These are phyloP conservation scores for Drosophila lowei DNA, from an alignment of 1,140 invertebrate species.

Conservation along the genomic window DNA sequence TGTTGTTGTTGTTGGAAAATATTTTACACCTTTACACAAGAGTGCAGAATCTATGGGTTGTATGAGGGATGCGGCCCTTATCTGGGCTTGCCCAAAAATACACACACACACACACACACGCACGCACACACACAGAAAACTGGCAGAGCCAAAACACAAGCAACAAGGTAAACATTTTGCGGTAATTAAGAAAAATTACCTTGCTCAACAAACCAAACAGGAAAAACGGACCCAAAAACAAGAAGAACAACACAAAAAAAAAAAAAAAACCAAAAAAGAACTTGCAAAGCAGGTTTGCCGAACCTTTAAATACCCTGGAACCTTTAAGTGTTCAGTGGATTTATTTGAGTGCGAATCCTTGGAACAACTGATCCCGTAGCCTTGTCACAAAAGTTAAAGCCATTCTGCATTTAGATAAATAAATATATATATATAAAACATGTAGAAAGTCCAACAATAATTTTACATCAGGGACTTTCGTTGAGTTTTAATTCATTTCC, in stretches of 20 bases:
- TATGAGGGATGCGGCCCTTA: constrained; percentile 58
- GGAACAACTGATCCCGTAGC: too few relatives aligned
- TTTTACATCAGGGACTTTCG: too few relatives aligned
- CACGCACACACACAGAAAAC: constrained; percentile 48
- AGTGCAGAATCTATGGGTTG: constrained; percentile 52
- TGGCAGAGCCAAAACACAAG: constrained; percentile 52
- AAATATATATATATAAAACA: too few relatives aligned
- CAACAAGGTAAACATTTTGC: constrained; percentile 80
- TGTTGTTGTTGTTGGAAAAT: constrained; percentile 54
- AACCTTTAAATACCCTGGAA: too few relatives aligned
- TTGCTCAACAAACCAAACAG: constrained; percentile 50
- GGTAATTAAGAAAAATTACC: constrained; percentile 82
- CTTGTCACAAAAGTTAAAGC: too few relatives aligned
- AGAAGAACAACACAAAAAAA: constrained; percentile 17
- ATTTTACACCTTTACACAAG: constrained; percentile 74
- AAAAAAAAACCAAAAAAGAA: constrained; percentile 33
- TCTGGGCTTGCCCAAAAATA: constrained; percentile 48
- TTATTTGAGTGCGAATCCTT: too few relatives aligned
- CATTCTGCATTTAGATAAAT: too few relatives aligned
- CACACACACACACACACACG: constrained; percentile 32
- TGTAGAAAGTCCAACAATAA: too few relatives aligned
- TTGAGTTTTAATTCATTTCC: too few relatives aligned
- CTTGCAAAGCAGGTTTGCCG: too few relatives aligned
- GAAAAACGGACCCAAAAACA: constrained; percentile 11
- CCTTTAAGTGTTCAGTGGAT: too few relatives aligned